Percentiles rank a stretch among this genome's conserved stretches.
phyloP scores from a whole-genome alignment of 2,113 vertebrate genomes.

The Semicossyphus pulcher region DNA sequence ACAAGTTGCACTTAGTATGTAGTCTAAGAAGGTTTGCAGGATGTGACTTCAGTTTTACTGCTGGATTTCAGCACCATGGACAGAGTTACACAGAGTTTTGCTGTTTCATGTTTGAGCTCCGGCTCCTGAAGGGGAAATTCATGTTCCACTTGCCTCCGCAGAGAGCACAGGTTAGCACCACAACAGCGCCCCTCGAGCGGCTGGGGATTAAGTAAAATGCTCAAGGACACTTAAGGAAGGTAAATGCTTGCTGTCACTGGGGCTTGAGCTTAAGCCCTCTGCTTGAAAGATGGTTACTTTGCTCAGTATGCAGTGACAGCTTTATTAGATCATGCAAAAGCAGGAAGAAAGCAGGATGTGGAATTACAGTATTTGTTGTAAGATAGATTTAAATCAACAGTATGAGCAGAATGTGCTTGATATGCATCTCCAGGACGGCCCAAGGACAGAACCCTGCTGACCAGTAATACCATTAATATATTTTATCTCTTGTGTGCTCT shows the following conservation, averaged over 20 bases:
- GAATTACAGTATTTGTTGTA: constrained; percentile 30
- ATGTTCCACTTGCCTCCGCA: constrained; percentile 35
- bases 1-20: constrained; percentile 14
- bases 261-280: constrained; percentile 35
- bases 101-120: not conserved
- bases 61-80: constrained; percentile 71
- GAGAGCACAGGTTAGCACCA: constrained; percentile 46
- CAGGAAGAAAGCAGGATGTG: not conserved
- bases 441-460: constrained; percentile 60
- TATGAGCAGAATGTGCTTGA: constrained; percentile 46
- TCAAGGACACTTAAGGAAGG: constrained; percentile 69
- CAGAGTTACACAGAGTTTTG: constrained; percentile 22
- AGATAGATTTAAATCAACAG: constrained; percentile 52
- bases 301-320: constrained; percentile 7
- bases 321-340: constrained; percentile 45
- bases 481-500: constrained; percentile 61
- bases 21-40: not conserved
- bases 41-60: not conserved
- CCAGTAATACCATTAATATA: constrained; percentile 68
- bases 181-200: constrained; percentile 50
- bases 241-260: constrained; percentile 53
- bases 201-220: constrained; percentile 56
- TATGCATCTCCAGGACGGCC: constrained; percentile 53
- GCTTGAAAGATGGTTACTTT: constrained; percentile 47
- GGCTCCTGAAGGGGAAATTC: constrained; percentile 27